Conservation (phyloP, 1,140 invertebrate genomes). For the Psix sp. region DNA sequence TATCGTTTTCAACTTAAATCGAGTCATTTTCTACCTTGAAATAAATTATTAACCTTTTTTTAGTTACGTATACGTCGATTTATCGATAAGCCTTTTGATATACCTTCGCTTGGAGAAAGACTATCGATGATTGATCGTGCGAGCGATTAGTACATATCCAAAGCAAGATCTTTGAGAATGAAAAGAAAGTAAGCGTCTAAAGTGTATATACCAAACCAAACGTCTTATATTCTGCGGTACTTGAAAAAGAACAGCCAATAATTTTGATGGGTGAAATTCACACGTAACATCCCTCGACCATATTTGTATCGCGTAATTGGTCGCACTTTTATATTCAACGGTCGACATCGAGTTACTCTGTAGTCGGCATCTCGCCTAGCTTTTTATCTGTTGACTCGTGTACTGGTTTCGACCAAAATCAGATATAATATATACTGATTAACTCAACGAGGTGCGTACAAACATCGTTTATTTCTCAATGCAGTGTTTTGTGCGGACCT, state of each 20-base stretch:
- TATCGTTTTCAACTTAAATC: too few relatives aligned
- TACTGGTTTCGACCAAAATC: conserved; percentile 63
- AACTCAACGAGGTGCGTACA: conserved; percentile 50
- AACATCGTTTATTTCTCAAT: conserved; percentile 45
- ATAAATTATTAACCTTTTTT: too few relatives aligned
- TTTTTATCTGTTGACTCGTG: conserved; percentile 35
- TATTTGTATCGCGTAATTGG: conserved; percentile 74
- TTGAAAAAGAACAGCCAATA: conserved; percentile 34
- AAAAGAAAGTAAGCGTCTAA: conserved; percentile 12
- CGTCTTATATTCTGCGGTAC: conserved; percentile 4
- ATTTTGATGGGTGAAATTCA: conserved; percentile 36
- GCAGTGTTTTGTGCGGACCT: conserved; percentile 43
- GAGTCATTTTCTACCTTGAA: too few relatives aligned
- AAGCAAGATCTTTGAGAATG: conserved; percentile 1
- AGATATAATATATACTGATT: conserved; percentile 51
- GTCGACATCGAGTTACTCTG: conserved; percentile 20
- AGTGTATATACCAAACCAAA: too few relatives aligned
- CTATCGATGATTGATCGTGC: conserved; percentile 11
- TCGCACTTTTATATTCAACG: conserved; percentile 66
- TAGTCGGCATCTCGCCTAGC: conserved; percentile 50
- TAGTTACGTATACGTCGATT: too few relatives aligned
- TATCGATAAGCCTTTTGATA: too few relatives aligned
- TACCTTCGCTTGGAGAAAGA: conserved; percentile 7
- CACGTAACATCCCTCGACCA: conserved; percentile 61
- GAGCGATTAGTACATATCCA: conserved; percentile 14